Conservation (phyloP, 2,113 vertebrate genomes). For the Pygoscelis antarcticus region DNA sequence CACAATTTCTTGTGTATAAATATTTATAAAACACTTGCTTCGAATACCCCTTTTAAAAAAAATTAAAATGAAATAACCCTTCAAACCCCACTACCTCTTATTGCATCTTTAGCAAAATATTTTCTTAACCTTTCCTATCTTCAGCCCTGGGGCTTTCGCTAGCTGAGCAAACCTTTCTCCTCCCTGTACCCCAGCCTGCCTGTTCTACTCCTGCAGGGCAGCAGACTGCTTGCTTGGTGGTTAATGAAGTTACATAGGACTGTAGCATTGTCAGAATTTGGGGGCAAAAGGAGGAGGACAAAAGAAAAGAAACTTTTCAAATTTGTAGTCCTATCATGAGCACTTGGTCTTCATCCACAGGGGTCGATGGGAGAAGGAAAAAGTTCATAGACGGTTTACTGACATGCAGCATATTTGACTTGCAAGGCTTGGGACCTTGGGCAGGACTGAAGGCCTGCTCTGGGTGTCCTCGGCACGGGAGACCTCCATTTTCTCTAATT, state of each 20-base stretch:
- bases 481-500: not conserved
- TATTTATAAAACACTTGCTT: not conserved
- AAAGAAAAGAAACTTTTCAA: not conserved
- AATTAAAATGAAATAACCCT: not conserved
- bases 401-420: not conserved
- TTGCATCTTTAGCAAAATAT: not conserved
- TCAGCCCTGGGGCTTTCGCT: not conserved
- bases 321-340: not conserved
- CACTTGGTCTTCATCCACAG: not conserved
- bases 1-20: not conserved
- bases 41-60: not conserved
- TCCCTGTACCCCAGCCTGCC: not conserved
- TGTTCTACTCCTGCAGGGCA: not conserved
- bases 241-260: slow-evolving; percentile 10
- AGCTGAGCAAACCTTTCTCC: not conserved
- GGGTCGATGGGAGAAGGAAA: not conserved
- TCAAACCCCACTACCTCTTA: not conserved
- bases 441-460: not conserved
- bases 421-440: not conserved
- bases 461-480: not conserved
- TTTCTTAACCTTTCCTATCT: not conserved
- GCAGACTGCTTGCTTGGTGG: not conserved
- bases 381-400: not conserved
- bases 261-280: not conserved
- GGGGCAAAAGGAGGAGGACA: not conserved